phyloP scores from a whole-genome alignment of 2,113 vertebrate genomes.

The Urocynchramus pylzowi region DNA sequence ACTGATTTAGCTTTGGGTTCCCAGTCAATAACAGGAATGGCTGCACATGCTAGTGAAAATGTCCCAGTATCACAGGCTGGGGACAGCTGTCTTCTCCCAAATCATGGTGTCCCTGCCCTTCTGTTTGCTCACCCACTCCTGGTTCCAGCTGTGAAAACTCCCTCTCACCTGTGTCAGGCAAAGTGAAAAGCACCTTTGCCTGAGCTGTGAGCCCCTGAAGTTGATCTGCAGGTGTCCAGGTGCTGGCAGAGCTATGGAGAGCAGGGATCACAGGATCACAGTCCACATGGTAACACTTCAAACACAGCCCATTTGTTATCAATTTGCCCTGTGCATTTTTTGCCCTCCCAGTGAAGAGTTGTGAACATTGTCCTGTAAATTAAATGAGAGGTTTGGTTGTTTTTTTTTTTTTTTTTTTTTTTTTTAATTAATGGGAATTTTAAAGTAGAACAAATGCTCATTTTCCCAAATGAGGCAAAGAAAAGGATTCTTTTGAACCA shows the following conservation, averaged over 20 bases:
- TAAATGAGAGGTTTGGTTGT: not conserved
- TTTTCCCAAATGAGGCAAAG: not conserved
- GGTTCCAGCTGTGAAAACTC: not conserved
- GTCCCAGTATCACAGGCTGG: not conserved
- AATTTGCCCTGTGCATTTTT: not conserved
- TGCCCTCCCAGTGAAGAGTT: not conserved
- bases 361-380: not conserved
- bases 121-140: not conserved
- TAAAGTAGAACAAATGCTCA: not conserved
- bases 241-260: not conserved
- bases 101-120: not conserved
- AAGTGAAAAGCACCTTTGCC: not conserved
- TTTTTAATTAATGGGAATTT: not conserved
- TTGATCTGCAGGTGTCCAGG: not conserved
- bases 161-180: not conserved
- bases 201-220: fast-evolving
- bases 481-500: not conserved
- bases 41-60: not conserved
- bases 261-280: not conserved
- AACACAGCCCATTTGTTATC: not conserved
- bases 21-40: not conserved
- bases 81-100: not conserved
- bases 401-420: not conserved
- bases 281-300: not conserved
- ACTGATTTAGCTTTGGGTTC: not conserved